A percentile compares a stretch with the other conserved stretches of the same genome.
These are phyloP conservation scores for Colistium nudipinnis DNA, from an alignment of 2,113 vertebrate species.

Conservation along the genomic window DNA sequence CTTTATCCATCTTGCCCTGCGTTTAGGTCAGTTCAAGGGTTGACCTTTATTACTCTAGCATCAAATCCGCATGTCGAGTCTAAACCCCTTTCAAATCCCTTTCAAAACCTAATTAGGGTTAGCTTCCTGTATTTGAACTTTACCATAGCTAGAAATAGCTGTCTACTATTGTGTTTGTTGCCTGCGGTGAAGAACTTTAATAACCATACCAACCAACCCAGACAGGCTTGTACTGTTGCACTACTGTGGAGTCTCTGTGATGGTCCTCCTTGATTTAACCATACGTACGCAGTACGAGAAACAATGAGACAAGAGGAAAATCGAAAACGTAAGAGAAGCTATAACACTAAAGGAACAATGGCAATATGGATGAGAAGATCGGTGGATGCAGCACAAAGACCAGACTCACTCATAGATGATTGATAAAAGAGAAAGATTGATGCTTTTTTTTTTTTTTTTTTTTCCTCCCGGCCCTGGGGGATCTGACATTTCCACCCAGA, in stretches of 20 bases:
- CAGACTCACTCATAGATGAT: constrained; percentile 60
- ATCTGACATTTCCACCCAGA: constrained; percentile 75
- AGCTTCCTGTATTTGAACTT: background rate
- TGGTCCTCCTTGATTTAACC: background rate
- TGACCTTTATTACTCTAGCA: background rate
- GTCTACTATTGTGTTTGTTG: too few relatives aligned
- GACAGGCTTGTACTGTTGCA: background rate
- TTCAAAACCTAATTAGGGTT: background rate
- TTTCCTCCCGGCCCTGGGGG: constrained; percentile 56
- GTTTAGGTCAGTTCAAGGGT: background rate
- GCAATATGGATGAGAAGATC: constrained; percentile 16
- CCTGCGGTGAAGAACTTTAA: too few relatives aligned
- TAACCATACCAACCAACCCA: too few relatives aligned
- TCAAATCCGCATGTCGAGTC: background rate
- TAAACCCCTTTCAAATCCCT: background rate
- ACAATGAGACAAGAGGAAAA: background rate
- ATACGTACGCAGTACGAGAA: background rate
- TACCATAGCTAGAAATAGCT: background rate
- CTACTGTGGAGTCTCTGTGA: background rate
- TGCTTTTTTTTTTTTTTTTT: constrained; percentile 62
- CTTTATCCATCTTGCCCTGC: background rate
- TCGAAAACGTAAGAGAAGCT: background rate
- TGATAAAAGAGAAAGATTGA: constrained; percentile 68
- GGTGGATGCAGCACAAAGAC: constrained; percentile 36
- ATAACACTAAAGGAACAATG: constrained; percentile 32